Evolutionary conservation across 2,888 invertebrate genomes (phyloP).

Genomic region (Apamea anceps): DNA sequence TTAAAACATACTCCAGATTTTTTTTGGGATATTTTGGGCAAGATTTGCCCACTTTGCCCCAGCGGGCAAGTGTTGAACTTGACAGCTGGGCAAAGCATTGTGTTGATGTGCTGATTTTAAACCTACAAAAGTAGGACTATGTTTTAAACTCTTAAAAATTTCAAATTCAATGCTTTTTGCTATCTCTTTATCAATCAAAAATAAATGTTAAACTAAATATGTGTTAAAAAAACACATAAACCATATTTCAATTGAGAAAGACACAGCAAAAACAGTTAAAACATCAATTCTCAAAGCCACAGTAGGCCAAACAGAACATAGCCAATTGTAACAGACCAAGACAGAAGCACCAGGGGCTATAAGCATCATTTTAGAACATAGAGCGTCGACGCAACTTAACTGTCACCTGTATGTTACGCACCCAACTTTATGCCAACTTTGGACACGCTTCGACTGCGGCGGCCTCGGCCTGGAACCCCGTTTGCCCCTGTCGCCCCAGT

Average conservation of each 20-base stretch:
- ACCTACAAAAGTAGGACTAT: constrained; percentile 22
- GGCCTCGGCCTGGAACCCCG: constrained; percentile 79
- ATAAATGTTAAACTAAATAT: not conserved
- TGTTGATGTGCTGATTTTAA: not conserved
- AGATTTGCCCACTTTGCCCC: not conserved
- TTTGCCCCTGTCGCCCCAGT: constrained; percentile 61
- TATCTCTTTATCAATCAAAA: constrained; percentile 49
- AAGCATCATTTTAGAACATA: constrained; percentile 77
- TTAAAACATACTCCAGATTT: constrained; percentile 43
- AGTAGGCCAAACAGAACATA: constrained; percentile 63
- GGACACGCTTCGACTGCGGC: constrained; percentile 87
- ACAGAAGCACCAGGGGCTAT: constrained; percentile 73
- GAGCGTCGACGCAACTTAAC: constrained; percentile 89
- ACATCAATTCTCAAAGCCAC: constrained; percentile 65
- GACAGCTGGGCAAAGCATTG: constrained; percentile 4
- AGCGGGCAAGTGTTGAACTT: not conserved
- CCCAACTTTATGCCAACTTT: constrained; percentile 90
- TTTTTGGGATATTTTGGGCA: not conserved
- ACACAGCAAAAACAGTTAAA: constrained; percentile 53
- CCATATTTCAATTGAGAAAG: constrained; percentile 22
- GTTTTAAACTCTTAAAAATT: constrained; percentile 28
- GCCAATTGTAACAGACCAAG: constrained; percentile 60
- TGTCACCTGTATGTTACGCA: constrained; percentile 85
- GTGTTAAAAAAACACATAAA: not conserved
- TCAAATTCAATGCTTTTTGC: constrained; percentile 21